Conservation (phyloP, 64 coral and sea anemone species). For the Stylophora pistillata region DNA sequence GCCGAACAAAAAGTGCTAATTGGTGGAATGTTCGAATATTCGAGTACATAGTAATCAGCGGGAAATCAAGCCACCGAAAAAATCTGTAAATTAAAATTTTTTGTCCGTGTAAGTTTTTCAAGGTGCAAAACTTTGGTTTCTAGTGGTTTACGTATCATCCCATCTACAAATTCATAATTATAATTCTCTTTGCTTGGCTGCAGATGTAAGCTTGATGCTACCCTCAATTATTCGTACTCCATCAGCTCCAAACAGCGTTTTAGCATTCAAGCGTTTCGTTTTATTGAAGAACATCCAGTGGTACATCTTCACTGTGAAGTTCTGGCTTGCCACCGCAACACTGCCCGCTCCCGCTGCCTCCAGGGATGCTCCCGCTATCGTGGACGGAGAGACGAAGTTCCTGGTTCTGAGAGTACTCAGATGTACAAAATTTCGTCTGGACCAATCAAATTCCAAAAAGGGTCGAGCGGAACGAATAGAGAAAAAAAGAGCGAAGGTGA, state of each 20-base stretch:
- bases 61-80: too few species aligned
- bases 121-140: too few species aligned
- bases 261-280: slow-evolving; percentile 61
- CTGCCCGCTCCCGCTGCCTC: slow-evolving; percentile 29
- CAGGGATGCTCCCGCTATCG: slow-evolving; percentile 28
- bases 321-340: slow-evolving; percentile 50
- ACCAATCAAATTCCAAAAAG: slow-evolving; percentile 16
- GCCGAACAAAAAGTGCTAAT: too few species aligned
- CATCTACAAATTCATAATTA: not conserved
- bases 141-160: too few species aligned
- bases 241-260: slow-evolving; percentile 28
- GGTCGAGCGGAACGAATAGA: not conserved
- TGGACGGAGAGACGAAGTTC: slow-evolving; percentile 4
- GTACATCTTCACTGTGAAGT: slow-evolving; percentile 63
- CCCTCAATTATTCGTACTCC: slow-evolving; percentile 44
- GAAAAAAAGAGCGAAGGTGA: not conserved
- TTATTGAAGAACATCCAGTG: slow-evolving; percentile 51
- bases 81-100: too few species aligned
- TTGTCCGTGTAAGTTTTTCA: too few species aligned
- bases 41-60: too few species aligned
- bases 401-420: slow-evolving; percentile 11
- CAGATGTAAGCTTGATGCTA: slow-evolving; percentile 50
- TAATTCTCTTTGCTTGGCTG: not conserved
- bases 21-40: too few species aligned
- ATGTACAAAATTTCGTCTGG: slow-evolving; percentile 32